A percentile compares a stretch with the other conserved stretches of the same genome.
Evolutionary conservation across 2,113 vertebrate species (phyloP).

Genomic region (Phoxinus phoxinus): DNA sequence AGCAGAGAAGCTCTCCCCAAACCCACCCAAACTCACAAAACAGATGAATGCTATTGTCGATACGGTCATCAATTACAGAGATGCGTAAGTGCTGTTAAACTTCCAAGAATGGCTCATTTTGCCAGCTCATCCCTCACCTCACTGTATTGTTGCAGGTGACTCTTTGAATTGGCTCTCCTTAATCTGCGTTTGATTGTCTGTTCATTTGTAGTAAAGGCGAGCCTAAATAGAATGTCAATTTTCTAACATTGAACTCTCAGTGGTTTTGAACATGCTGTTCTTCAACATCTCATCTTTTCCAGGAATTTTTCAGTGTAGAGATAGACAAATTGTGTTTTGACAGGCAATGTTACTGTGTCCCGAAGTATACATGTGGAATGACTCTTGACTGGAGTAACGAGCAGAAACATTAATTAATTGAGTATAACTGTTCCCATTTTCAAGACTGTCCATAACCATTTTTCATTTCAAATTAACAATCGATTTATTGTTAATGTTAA

Average conservation of each 20-base stretch:
- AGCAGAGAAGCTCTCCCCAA: conserved; percentile 93
- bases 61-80: conserved; percentile 97
- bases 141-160: not conserved
- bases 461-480: not conserved
- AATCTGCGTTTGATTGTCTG: not conserved
- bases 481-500: not conserved
- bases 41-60: conserved; percentile 96
- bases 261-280: conserved; percentile 16
- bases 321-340: not conserved
- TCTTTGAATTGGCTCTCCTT: not conserved
- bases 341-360: not conserved
- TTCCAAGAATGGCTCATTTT: not conserved
- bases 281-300: not conserved
- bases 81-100: conserved; percentile 77
- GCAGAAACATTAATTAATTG: not conserved
- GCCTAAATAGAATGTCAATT: conserved; percentile 7
- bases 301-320: not conserved
- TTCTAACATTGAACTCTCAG: not conserved
- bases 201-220: not conserved
- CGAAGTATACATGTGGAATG: not conserved
- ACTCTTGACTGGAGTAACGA: not conserved
- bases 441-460: not conserved
- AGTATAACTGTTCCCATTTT: not conserved
- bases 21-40: conserved; percentile 93
- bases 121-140: not conserved